Conservation (phyloP, 30 jellyfish, hydroid and myxozoan genomes). For the Clytia hemisphaerica region DNA sequence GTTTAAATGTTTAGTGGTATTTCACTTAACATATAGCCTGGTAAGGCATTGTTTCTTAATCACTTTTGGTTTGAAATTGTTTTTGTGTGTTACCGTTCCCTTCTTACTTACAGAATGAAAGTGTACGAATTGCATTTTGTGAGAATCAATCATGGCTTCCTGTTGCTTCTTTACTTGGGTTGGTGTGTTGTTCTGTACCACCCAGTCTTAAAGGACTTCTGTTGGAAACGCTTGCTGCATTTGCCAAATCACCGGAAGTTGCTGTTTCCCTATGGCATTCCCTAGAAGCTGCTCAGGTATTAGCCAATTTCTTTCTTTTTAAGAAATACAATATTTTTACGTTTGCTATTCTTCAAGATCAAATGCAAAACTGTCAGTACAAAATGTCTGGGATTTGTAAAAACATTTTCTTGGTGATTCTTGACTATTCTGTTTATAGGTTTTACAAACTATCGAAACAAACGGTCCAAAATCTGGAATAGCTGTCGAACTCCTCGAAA, state of each 20-base stretch:
- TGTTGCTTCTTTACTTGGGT: conserved; percentile 81
- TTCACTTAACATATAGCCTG: too few relatives aligned
- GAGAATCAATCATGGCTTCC: conserved; percentile 92
- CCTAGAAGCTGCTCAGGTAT: conserved; percentile 88
- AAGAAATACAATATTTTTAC: not conserved
- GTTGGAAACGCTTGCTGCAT: conserved; percentile 71
- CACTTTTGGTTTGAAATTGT: too few relatives aligned
- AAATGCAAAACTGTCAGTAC: too few relatives aligned
- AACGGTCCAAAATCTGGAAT: conserved; percentile 48
- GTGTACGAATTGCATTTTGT: conserved; percentile 82
- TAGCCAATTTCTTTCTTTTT: not conserved
- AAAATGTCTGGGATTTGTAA: too few relatives aligned
- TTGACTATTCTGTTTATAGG: not conserved
- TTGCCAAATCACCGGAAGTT: conserved; percentile 81
- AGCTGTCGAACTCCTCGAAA: conserved; percentile 66
- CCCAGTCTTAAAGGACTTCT: conserved; percentile 59
- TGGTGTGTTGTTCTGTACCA: conserved; percentile 85
- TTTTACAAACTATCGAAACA: conserved; percentile 19
- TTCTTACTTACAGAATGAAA: conserved; percentile 69
- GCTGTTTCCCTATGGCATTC: conserved; percentile 87
- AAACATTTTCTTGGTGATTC: not conserved
- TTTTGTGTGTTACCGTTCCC: too few relatives aligned
- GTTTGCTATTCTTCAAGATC: too few relatives aligned
- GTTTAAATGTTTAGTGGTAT: too few relatives aligned
- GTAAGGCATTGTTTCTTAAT: too few relatives aligned